Evolutionary conservation across 2,113 vertebrate species (phyloP).

Genomic region (Agelaius tricolor): DNA sequence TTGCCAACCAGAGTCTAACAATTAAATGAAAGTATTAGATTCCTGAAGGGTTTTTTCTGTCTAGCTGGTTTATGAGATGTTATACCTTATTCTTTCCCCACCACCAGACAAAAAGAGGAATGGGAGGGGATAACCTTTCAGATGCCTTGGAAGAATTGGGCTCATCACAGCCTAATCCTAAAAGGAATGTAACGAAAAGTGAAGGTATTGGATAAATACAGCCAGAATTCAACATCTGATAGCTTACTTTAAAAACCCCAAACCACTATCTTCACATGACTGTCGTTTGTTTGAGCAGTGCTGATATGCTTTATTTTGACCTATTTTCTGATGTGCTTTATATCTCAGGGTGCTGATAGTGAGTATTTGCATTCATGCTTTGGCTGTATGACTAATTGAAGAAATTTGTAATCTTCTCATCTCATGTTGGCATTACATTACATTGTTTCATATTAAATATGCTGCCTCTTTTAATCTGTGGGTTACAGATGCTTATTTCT

Average conservation of each 20-base stretch:
- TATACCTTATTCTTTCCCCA: neutral
- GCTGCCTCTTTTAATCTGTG: constrained; percentile 53
- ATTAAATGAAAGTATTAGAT: neutral
- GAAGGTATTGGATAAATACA: neutral
- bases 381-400: constrained; percentile 66
- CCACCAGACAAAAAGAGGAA: neutral
- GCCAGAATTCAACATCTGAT: neutral
- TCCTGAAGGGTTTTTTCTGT: neutral
- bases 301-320: constrained; percentile 29
- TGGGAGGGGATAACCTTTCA: fast-evolving
- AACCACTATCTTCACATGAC: neutral
- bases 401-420: constrained; percentile 60
- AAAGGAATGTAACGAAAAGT: neutral
- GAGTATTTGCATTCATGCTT: constrained; percentile 54
- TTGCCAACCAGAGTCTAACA: neutral
- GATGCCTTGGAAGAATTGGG: neutral
- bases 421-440: constrained; percentile 46
- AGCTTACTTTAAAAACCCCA: neutral
- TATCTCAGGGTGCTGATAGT: constrained; percentile 1
- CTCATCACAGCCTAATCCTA: neutral
- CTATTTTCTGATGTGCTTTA: constrained; percentile 35
- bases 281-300: neutral
- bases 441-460: constrained; percentile 60
- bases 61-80: neutral
- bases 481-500: constrained; percentile 54